Evolutionary conservation across 2,797 vertebrate genomes (phyloP).

Genomic region (Leucoraja ocellata): DNA sequence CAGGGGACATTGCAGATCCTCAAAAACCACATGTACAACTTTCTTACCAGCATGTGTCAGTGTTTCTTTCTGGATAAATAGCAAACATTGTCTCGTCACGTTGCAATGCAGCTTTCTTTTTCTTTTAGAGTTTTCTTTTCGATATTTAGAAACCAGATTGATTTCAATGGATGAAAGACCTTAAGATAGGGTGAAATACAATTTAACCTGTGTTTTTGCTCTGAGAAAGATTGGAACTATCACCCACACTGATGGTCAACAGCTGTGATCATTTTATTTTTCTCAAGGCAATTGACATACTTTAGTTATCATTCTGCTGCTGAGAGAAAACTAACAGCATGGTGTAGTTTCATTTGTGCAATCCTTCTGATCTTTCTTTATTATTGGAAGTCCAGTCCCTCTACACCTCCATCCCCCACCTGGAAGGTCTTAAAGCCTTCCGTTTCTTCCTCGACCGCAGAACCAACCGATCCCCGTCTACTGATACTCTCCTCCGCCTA

Average conservation of each 20-base stretch:
- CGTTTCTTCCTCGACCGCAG: too few species aligned
- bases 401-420: too few species aligned
- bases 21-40: neutral
- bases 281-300: constrained; percentile 52
- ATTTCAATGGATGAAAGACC: constrained; percentile 44
- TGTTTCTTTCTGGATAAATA: neutral
- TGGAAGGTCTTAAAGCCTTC: too few species aligned
- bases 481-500: too few species aligned
- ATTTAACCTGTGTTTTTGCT: constrained; percentile 50
- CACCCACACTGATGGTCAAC: constrained; percentile 48
- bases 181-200: constrained; percentile 43
- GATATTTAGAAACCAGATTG: constrained; percentile 44
- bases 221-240: constrained; percentile 49
- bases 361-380: neutral
- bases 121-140: neutral
- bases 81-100: neutral
- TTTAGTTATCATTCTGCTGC: constrained; percentile 41
- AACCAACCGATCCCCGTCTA: too few species aligned
- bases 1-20: neutral
- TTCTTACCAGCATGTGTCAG: neutral
- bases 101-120: neutral
- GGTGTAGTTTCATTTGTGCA: constrained; percentile 39
- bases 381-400: neutral
- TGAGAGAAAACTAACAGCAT: constrained; percentile 42
- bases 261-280: constrained; percentile 55